Evolutionary conservation across 2,113 vertebrate genomes (phyloP), one percentile per base, ranked within the genome.

Genomic region (Alosa alosa): DNA sequence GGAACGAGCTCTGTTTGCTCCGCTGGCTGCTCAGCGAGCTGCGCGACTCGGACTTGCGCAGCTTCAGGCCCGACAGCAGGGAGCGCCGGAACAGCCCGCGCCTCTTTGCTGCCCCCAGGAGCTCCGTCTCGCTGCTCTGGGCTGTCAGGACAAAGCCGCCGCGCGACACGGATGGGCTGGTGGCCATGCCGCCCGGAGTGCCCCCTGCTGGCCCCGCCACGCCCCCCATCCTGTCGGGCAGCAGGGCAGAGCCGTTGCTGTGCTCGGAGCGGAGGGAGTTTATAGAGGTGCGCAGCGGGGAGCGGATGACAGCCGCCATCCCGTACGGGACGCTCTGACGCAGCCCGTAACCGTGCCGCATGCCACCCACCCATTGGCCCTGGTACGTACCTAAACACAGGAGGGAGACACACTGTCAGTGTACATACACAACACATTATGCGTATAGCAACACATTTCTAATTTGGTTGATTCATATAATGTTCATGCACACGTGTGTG

Each of bases 201-300:
- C 89, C 9, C 91, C 92, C 25, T 20, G 94, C 90, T 60, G 95
- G 88, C 36, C 31, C 84, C 1, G 52, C 97, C 95, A 41, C 72
- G 13, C 72, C 13, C 31, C 31, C 72, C 11, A 78, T 39, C 31
- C 72, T 78, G 31, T 78, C 72, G 31, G 95, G 96, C 88, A 95
- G 96, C 89, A 95, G 90, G 20, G 97, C 97, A 0, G 97, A 95
- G 83, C 98, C 98, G 0, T 99, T 99, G 93, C 97, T 99, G 95
- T 99, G 98, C 93, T 99, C 98, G 5, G 98, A 99, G 92, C 98
- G 97, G 89, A 99, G 96, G 52, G 98, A 99, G 96, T 99, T 99
- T 96, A 99, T 99, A 91, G 98, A 99, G 1, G 98, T 99, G 89
- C 98, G 98, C 90, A 99, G 95, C 11, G 98, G 98, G 46, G 98